These are phyloP conservation scores for Acronicta psi DNA, from an alignment of 2,888 invertebrate species.

Conservation along the genomic window DNA sequence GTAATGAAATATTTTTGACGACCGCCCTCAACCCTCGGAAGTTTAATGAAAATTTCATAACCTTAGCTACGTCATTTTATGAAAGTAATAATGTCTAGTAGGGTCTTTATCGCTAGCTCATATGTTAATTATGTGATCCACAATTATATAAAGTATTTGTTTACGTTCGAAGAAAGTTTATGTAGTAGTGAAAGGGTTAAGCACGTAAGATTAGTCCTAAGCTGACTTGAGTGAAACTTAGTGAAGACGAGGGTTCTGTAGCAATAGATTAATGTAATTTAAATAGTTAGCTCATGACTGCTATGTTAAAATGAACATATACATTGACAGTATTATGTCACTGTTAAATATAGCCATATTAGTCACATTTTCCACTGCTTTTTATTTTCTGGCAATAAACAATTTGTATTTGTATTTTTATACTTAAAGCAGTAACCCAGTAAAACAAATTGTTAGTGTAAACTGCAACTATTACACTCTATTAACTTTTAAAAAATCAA, in stretches of 20 bases:
- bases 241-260: neutral
- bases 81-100: conserved; percentile 49
- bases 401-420: no score
- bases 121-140: conserved; percentile 49
- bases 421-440: no score
- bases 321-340: no score
- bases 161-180: conserved; percentile 6
- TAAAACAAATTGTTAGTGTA: no score
- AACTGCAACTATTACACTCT: no score
- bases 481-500: no score
- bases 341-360: no score
- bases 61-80: conserved; percentile 50
- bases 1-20: conserved; percentile 62
- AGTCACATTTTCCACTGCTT: no score
- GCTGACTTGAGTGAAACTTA: conserved; percentile 1
- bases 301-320: no score
- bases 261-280: neutral
- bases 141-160: conserved; percentile 30
- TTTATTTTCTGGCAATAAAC: no score
- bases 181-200: neutral
- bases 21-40: conserved; percentile 52
- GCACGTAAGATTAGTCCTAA: neutral
- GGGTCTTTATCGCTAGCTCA: conserved; percentile 38
- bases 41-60: conserved; percentile 62
- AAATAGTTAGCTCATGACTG: no score